Evolutionary conservation across 2,797 vertebrate species (phyloP).

Genomic region (Crocidura indochinensis): DNA sequence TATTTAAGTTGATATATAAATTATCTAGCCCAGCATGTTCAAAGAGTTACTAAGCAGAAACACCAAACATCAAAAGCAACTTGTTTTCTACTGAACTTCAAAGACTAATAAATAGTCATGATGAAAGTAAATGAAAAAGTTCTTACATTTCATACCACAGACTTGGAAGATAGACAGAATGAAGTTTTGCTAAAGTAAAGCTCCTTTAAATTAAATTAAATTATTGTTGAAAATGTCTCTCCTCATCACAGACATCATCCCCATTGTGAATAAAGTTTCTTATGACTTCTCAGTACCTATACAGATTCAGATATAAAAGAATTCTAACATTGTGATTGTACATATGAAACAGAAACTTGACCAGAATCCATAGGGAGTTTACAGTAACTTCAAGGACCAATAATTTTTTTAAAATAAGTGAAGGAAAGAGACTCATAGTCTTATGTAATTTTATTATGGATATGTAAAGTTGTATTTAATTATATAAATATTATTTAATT

Average conservation of each 20-base stretch:
- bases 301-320: constrained; percentile 7
- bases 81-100: constrained; percentile 74
- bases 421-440: constrained; percentile 10
- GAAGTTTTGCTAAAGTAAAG: constrained; percentile 39
- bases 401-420: not conserved
- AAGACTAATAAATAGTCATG: constrained; percentile 58
- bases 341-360: constrained; percentile 31
- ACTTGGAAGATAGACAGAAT: constrained; percentile 52
- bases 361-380: constrained; percentile 53
- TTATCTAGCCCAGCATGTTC: constrained; percentile 68
- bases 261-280: not conserved
- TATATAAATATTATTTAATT: too few species aligned
- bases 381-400: not conserved
- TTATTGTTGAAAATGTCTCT: constrained; percentile 41
- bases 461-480: not conserved
- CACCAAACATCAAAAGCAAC: constrained; percentile 72
- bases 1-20: constrained; percentile 79
- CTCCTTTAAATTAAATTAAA: not conserved
- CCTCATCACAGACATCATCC: not conserved
- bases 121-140: constrained; percentile 46
- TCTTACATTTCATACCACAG: constrained; percentile 67
- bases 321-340: not conserved
- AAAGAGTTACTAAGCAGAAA: constrained; percentile 35
- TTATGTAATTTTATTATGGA: constrained; percentile 46
- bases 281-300: not conserved